Conservation (phyloP, 2,888 invertebrate genomes). For the Polyommatus icarus region DNA sequence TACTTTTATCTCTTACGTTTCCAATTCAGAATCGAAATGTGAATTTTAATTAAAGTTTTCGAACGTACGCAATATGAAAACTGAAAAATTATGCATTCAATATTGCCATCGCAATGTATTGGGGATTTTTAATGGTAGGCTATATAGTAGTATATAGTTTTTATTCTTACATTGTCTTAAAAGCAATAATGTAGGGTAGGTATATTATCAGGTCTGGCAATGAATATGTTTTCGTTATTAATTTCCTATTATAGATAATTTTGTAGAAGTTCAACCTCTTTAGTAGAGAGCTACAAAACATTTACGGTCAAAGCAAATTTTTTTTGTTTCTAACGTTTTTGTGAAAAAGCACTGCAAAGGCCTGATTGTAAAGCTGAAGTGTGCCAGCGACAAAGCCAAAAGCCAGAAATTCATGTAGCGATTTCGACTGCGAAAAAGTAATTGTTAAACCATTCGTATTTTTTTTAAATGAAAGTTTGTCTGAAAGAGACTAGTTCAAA, state of each 20-base stretch:
- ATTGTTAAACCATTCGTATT: too few relatives aligned
- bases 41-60: slow-evolving; percentile 23
- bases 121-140: not conserved
- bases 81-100: slow-evolving; percentile 21
- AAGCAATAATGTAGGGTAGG: not conserved
- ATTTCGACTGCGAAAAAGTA: not conserved
- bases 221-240: not conserved
- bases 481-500: too few relatives aligned
- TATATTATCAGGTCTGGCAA: not conserved
- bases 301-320: not conserved
- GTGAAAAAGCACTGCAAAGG: not conserved
- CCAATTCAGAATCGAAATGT: not conserved
- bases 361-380: not conserved
- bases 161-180: not conserved
- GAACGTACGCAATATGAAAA: slow-evolving; percentile 23
- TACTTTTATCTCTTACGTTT: slow-evolving; percentile 10
- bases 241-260: too few relatives aligned
- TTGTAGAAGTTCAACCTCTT: too few relatives aligned
- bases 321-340: not conserved
- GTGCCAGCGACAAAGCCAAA: not conserved
- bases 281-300: not conserved
- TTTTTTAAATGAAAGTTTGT: too few relatives aligned
- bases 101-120: not conserved
- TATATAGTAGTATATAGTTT: not conserved
- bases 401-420: not conserved